Evolutionary conservation across 2,113 vertebrate species (phyloP).

Genomic region (Chaenogobius annularis): DNA sequence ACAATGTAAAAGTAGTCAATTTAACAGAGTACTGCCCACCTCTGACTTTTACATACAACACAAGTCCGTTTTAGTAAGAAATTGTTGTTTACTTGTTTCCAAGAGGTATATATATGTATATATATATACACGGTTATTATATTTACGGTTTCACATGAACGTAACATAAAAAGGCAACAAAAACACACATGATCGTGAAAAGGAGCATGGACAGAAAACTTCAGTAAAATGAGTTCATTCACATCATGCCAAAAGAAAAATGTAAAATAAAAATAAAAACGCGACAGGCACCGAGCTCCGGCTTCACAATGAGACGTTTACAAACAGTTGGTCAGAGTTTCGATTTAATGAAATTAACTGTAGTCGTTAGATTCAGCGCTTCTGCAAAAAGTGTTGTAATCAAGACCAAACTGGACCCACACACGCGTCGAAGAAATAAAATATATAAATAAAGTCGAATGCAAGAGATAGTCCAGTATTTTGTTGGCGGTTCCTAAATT

Average conservation of each 20-base stretch:
- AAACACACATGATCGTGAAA: constrained; percentile 38
- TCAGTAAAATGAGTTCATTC: constrained; percentile 33
- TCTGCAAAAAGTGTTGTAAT: background rate
- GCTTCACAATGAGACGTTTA: constrained; percentile 13
- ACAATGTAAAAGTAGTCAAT: no score
- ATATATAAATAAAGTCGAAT: constrained; percentile 2
- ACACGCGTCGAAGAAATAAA: background rate
- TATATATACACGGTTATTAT: constrained; percentile 56
- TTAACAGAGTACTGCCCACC: no score
- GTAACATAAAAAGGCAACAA: constrained; percentile 57
- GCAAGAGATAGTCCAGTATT: background rate
- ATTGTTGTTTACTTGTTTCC: constrained; percentile 59
- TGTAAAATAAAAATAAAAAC: constrained; percentile 9
- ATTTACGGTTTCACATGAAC: constrained; percentile 44
- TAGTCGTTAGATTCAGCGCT: background rate
- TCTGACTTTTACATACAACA: no score
- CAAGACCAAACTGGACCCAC: background rate
- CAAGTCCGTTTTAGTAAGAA: constrained; percentile 53
- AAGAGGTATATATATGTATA: constrained; percentile 52
- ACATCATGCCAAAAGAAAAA: constrained; percentile 30
- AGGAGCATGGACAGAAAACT: constrained; percentile 21
- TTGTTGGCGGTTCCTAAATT: background rate
- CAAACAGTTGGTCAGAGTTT: constrained; percentile 5
- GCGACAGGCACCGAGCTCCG: constrained; percentile 26
- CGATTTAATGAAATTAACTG: background rate